Evolutionary conservation across 2,797 vertebrate genomes (phyloP).

Genomic region (Helarctos malayanus): DNA sequence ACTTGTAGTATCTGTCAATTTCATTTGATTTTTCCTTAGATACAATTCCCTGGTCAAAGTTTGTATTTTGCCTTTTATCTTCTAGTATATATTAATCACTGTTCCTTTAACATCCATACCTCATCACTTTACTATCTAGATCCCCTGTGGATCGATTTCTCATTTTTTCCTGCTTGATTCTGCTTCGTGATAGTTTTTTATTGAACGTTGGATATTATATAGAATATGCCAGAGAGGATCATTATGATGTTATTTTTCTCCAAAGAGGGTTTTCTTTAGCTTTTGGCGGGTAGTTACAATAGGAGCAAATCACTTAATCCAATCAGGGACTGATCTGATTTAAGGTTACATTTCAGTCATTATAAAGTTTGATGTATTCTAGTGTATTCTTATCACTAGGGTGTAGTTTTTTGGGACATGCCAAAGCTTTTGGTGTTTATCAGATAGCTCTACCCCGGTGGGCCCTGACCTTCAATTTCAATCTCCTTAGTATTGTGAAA

Average conservation of each 20-base stretch:
- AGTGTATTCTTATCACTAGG: not conserved
- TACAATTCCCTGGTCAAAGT: not conserved
- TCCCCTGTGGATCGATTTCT: not conserved
- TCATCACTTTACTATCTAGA: not conserved
- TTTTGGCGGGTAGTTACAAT: not conserved
- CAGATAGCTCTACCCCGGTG: not conserved
- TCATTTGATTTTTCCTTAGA: not conserved
- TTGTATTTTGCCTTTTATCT: conserved; percentile 43
- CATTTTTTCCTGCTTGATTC: not conserved
- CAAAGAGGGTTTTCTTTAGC: not conserved
- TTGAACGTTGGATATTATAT: not conserved
- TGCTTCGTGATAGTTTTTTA: conserved; percentile 16
- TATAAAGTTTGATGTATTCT: not conserved
- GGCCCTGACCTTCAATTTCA: not conserved
- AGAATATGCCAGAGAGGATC: not conserved
- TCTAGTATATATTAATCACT: not conserved
- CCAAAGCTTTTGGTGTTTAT: conserved; percentile 20
- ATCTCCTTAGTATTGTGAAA: not conserved
- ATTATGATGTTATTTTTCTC: conserved; percentile 43
- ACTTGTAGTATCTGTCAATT: not conserved
- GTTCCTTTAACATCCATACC: not conserved
- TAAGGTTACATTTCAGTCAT: not conserved
- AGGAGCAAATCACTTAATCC: conserved; percentile 49
- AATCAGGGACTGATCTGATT: conserved; percentile 8
- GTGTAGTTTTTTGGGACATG: not conserved